Evolutionary conservation across 1,140 invertebrate genomes (phyloP).

Genomic region (Drosophila teissieri): DNA sequence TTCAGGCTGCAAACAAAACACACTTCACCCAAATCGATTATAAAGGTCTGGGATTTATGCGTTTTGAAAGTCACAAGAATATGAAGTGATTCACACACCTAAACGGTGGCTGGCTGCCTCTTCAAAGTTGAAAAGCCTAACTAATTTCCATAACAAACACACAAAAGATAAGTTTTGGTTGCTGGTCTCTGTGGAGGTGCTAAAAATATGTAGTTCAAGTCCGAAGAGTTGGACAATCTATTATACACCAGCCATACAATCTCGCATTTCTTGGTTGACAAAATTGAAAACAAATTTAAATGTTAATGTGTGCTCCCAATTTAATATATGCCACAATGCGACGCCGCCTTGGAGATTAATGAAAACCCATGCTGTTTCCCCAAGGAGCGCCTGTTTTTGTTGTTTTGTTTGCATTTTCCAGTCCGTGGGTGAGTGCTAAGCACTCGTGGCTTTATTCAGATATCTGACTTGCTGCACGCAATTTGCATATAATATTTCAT

Average conservation of each 20-base stretch:
- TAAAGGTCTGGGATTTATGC: slow-evolving; percentile 38
- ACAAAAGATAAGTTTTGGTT: slow-evolving; percentile 24
- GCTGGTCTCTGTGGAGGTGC: slow-evolving; percentile 51
- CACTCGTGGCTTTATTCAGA: slow-evolving; percentile 20
- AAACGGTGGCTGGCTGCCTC: slow-evolving; percentile 30
- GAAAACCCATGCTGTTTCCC: slow-evolving; percentile 43
- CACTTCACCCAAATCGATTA: slow-evolving; percentile 37
- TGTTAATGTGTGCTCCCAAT: slow-evolving; percentile 66
- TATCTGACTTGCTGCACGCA: slow-evolving; percentile 49
- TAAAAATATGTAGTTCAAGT: slow-evolving; percentile 55
- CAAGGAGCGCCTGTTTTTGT: slow-evolving; percentile 19
- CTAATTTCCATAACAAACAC: slow-evolving; percentile 68
- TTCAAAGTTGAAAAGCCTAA: slow-evolving; percentile 7
- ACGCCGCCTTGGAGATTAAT: slow-evolving; percentile 69
- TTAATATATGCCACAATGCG: slow-evolving; percentile 71
- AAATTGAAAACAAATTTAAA: slow-evolving; percentile 82
- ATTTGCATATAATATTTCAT: slow-evolving; percentile 64
- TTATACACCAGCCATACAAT: slow-evolving; percentile 12
- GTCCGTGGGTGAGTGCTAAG: slow-evolving; percentile 21
- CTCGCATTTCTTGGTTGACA: slow-evolving; percentile 46
- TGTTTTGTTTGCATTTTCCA: slow-evolving; percentile 12
- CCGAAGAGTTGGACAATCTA: slow-evolving; percentile 25
- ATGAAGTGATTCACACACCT: slow-evolving; percentile 27
- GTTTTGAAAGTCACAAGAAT: slow-evolving; percentile 37
- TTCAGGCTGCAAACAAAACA: slow-evolving; percentile 18